phyloP scores from a whole-genome alignment of 2,888 invertebrate genomes.

The Podotricha telesiphe region DNA sequence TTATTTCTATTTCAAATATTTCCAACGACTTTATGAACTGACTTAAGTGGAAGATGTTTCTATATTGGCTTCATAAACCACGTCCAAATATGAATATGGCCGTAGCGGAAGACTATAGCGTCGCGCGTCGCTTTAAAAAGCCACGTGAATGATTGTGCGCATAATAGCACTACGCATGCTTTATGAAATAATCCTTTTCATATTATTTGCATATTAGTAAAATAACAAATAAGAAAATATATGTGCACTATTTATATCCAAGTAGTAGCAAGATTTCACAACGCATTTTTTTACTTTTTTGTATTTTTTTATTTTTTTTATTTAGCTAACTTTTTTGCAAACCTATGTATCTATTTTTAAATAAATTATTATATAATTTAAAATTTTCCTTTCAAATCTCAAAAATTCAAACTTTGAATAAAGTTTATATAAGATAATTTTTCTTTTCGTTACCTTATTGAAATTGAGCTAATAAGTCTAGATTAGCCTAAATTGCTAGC shows the following conservation, averaged over 20 bases:
- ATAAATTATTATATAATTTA: background rate
- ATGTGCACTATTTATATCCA: background rate
- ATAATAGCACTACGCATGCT: background rate
- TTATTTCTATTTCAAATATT: conserved; percentile 7
- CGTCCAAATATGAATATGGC: background rate
- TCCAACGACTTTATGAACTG: background rate
- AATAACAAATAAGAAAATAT: conserved; percentile 13
- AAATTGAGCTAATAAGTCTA: conserved; percentile 4
- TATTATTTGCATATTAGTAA: background rate
- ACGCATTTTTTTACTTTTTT: background rate
- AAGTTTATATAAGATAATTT: background rate
- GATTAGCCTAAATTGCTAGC: too few species aligned
- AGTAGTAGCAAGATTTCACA: background rate
- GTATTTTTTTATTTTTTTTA: background rate
- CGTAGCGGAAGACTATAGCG: background rate
- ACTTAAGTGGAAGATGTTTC: background rate
- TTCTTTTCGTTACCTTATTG: background rate
- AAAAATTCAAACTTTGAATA: too few species aligned
- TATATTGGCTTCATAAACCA: background rate
- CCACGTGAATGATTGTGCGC: background rate
- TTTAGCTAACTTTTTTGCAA: background rate
- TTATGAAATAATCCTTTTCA: background rate
- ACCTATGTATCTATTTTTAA: background rate
- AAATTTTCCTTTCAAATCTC: background rate
- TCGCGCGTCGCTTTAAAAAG: conserved; percentile 1